phyloP scores from a whole-genome alignment of 1,140 invertebrate species.

The Portunus trituberculatus region DNA sequence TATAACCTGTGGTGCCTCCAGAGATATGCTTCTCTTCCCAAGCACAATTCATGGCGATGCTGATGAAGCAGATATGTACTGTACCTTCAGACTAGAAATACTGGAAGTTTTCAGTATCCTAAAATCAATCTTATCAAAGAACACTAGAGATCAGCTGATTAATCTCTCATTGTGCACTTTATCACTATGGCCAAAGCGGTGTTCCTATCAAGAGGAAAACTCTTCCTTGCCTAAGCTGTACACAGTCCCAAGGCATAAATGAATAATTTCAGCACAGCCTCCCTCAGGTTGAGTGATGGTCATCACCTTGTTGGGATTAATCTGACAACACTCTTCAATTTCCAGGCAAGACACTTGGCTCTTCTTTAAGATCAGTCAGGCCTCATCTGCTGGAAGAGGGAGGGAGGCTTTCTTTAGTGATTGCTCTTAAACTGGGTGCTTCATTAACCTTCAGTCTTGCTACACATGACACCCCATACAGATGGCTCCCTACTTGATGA shows the following conservation, averaged over 20 bases:
- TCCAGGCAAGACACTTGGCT: neutral
- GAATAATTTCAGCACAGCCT: neutral
- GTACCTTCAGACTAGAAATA: too few relatives aligned
- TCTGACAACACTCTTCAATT: neutral
- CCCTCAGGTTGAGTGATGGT: neutral
- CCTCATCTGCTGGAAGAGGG: constrained; percentile 55
- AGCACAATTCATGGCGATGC: neutral
- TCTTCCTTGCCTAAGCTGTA: neutral
- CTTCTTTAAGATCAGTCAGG: neutral
- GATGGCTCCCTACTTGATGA: neutral
- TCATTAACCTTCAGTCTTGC: neutral
- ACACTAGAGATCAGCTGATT: too few relatives aligned
- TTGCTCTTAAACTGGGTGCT: neutral
- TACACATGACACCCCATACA: neutral
- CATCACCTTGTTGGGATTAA: neutral
- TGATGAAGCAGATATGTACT: too few relatives aligned
- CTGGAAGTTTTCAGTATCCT: too few relatives aligned
- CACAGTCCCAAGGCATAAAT: neutral
- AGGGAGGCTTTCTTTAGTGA: constrained; percentile 42
- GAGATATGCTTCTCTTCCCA: neutral
- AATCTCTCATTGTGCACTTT: neutral
- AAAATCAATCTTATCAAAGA: too few relatives aligned
- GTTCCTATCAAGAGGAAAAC: neutral
- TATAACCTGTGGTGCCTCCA: neutral
- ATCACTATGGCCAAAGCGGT: neutral